Base-by-base conservation (phyloP, 1,140 invertebrate genomes). In the Penaeus vannamei region DNA sequence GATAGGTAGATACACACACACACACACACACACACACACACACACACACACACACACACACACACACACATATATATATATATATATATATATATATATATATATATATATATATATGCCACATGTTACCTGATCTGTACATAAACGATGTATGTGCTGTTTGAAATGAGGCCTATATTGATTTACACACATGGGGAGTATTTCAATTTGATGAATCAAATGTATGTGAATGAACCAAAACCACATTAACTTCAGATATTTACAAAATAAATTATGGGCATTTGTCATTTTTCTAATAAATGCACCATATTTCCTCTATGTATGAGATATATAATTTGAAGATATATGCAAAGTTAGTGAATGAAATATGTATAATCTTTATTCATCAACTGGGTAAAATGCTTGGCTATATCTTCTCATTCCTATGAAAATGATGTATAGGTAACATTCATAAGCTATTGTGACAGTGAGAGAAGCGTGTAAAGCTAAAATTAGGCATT, bases 31-130 rank as follows among this genome's bases (percentile, higher is more conserved):
- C 62, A 83, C 62, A 62, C 8, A 61, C 8, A 83, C 8, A 61
- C 8, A 83, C 8, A 83, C 62, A 83, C 62, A 83, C 62, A 83
- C 62, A 22, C 14, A 83, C 62, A 59, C 62, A 83, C 46, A 83
- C 26, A 83, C 2, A 83, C 26, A 17, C 46, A 83, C 62, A 83
- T 83, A 83, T 83, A 83, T 61, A 61, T 83, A 83, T 53, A 83
- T 83, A 83, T 83, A 83, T 83, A 83, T 61, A 83, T 61, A 61
- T 83, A 62, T 83, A 83, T 83, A 62, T 83, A 83, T 61, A 83
- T 61, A 83, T 62, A 83, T 62, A 83, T 17, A 20, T 60, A 60
- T 29, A 83, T 61, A 83, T 62, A 83, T 61, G 8, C 8, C 10
- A 53, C 10, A 53, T 14, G 8, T 17, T 53, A 17, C 53, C 53